Evolutionary conservation across 2,113 vertebrate species (phyloP), one percentile per base, ranked within the genome.

Genomic region (Copsychus sechellarum): DNA sequence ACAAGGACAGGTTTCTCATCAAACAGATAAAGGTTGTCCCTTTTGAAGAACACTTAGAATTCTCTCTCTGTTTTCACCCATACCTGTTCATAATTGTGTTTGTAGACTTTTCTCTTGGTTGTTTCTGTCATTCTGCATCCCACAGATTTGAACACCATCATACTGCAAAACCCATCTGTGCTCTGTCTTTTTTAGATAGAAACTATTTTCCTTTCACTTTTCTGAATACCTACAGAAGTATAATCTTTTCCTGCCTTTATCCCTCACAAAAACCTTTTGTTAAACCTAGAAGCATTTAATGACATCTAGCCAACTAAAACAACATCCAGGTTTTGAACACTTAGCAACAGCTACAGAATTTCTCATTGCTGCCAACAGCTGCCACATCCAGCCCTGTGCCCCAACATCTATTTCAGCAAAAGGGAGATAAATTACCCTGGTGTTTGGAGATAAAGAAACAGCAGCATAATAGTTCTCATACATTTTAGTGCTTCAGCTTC

Each of bases 211-310:
- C 0, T 77, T 91, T 76, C 53, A 81, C 11, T 18, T 72, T 53
- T 79, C 65, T 72, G 34, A 72, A 90, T 45, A 62, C 17, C 57
- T 76, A 47, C 38, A 70, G 51, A 66, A 70, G 29, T 26, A 51
- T 60, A 82, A 72, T 57, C 4, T 40, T 82, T 85, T 85, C 61
- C 57, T 72, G 61, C 90, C 61, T 94, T 88, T 67, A 61, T 50
- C 12, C 53, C 18, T 79, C 57, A 88, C 58, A 80, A 65, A 79
- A 73, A 57, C 36, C 36, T 76, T 38, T 22, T 76, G 62, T 86
- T 92, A 93, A 90, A 86, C 18, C 40, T 57, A 61, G 34, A 88
- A 74, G 69, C n/a, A 81, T 88, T 92, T 80, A 72, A 82, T 69
- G 81, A 78, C 50, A 42, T 90, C 81, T 85, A 71, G 28, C 40